These are phyloP conservation scores for Drosophila seguyi DNA, from an alignment of 1,140 invertebrate species.

Conservation along the genomic window DNA sequence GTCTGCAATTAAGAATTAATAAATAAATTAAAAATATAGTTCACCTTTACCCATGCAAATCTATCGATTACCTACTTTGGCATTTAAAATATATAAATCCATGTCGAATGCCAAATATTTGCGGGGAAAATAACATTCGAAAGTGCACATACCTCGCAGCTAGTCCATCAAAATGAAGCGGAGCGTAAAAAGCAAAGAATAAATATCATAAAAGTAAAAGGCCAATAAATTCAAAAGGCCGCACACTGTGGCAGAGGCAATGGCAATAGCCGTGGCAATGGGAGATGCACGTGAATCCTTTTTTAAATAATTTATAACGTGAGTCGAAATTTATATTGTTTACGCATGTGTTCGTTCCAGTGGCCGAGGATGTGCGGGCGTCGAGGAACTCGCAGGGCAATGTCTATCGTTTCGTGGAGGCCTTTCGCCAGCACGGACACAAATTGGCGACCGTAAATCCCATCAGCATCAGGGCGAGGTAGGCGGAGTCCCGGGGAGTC, in stretches of 20 bases:
- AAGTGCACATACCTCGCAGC: conserved; percentile 27
- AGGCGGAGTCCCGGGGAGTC: conserved; percentile 32
- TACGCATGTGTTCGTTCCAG: conserved; percentile 76
- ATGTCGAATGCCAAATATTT: conserved; percentile 17
- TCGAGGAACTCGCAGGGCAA: conserved; percentile 77
- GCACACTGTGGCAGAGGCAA: conserved; percentile 22
- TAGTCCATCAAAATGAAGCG: conserved; percentile 31
- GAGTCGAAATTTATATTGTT: conserved; percentile 75
- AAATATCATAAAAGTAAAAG: conserved; percentile 77
- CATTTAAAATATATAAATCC: neutral
- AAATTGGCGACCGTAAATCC: conserved; percentile 86
- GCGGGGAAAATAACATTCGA: conserved; percentile 7
- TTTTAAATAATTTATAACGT: conserved; percentile 83
- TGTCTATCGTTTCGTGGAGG: conserved; percentile 86
- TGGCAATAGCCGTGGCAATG: conserved; percentile 17
- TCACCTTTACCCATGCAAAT: neutral
- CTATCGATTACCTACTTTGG: neutral
- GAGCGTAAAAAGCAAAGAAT: conserved; percentile 56
- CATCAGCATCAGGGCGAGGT: conserved; percentile 86
- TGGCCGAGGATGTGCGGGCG: conserved; percentile 68
- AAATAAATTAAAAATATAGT: neutral
- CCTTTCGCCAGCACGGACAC: conserved; percentile 87
- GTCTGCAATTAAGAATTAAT: too few relatives aligned
- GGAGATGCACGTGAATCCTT: conserved; percentile 49
- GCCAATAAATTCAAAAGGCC: conserved; percentile 79